Conservation (phyloP, 1,140 invertebrate species). For the Leptinotarsa undecemlineata region DNA sequence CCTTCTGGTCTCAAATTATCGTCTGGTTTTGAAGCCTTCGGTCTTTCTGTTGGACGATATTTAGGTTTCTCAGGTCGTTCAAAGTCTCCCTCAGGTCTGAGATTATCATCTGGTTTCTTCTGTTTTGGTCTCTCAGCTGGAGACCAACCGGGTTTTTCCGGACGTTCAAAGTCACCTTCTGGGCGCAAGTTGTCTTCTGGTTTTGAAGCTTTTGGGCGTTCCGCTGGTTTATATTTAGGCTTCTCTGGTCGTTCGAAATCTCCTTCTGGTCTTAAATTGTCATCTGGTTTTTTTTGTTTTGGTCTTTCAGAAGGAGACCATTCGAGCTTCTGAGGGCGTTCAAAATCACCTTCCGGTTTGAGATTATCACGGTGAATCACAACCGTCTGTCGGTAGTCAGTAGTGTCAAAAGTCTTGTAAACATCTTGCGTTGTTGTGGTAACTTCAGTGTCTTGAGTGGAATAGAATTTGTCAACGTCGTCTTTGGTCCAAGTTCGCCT, state of each 20-base stretch:
- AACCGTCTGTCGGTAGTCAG: slow-evolving; percentile 56
- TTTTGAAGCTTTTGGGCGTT: slow-evolving; percentile 58
- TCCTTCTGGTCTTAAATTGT: slow-evolving; percentile 65
- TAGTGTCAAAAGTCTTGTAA: slow-evolving; percentile 58
- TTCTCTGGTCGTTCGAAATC: slow-evolving; percentile 60
- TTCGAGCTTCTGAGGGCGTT: slow-evolving; percentile 57
- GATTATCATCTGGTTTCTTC: slow-evolving; percentile 64
- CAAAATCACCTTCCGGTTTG: slow-evolving; percentile 69
- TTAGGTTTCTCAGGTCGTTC: slow-evolving; percentile 52
- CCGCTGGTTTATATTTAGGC: slow-evolving; percentile 54
- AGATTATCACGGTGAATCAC: slow-evolving; percentile 63
- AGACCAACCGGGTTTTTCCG: slow-evolving; percentile 43
- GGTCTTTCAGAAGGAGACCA: slow-evolving; percentile 61
- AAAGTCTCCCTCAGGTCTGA: slow-evolving; percentile 59
- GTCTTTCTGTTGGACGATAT: slow-evolving; percentile 50
- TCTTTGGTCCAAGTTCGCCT: slow-evolving; percentile 71
- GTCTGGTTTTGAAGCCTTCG: slow-evolving; percentile 47
- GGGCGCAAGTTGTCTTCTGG: slow-evolving; percentile 65
- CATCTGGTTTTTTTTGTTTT: slow-evolving; percentile 60
- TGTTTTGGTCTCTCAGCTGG: slow-evolving; percentile 59
- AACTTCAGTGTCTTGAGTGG: slow-evolving; percentile 60
- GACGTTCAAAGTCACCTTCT: slow-evolving; percentile 63
- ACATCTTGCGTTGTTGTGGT: slow-evolving; percentile 63
- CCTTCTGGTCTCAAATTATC: slow-evolving; percentile 65
- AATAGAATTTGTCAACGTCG: slow-evolving; percentile 69